Evolutionary conservation across 1,140 invertebrate species (phyloP).

Genomic region (Euura lappo): DNA sequence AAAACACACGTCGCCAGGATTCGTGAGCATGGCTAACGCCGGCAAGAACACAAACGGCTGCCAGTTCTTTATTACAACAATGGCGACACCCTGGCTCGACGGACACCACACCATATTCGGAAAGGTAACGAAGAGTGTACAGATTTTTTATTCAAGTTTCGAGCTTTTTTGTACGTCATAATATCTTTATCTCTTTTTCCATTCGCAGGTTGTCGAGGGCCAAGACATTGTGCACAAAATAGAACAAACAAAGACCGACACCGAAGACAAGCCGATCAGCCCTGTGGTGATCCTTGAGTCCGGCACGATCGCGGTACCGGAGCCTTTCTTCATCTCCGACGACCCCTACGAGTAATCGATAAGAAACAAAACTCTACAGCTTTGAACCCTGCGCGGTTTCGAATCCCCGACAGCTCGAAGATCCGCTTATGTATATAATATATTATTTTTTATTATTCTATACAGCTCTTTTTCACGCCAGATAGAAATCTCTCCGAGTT

Average conservation of each 20-base stretch:
- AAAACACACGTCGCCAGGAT: slow-evolving; percentile 86
- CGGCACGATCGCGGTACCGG: slow-evolving; percentile 65
- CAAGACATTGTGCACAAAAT: slow-evolving; percentile 85
- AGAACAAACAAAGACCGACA: slow-evolving; percentile 80
- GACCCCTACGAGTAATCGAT: slow-evolving; percentile 72
- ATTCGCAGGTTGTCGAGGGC: slow-evolving; percentile 74
- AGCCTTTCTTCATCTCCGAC: slow-evolving; percentile 71
- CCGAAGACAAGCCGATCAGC: slow-evolving; percentile 71
- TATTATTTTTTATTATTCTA: too few relatives aligned
- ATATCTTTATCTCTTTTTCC: slow-evolving; percentile 26
- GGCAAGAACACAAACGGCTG: slow-evolving; percentile 86
- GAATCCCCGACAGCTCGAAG: slow-evolving; percentile 6
- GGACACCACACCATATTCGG: slow-evolving; percentile 94
- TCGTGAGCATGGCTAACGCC: slow-evolving; percentile 96
- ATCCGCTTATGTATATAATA: neutral
- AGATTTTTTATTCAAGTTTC: neutral
- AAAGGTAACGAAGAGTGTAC: slow-evolving; percentile 71
- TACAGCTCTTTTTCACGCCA: too few relatives aligned
- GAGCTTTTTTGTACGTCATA: slow-evolving; percentile 11
- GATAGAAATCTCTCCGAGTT: too few relatives aligned
- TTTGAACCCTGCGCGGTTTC: slow-evolving; percentile 13
- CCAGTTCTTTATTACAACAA: slow-evolving; percentile 95
- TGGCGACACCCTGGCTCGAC: slow-evolving; percentile 90
- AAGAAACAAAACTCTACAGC: slow-evolving; percentile 14
- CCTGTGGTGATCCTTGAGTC: slow-evolving; percentile 72